Evolutionary conservation across 2,113 vertebrate genomes (phyloP), one percentile per base, ranked within the genome.

Genomic region (Lepisosteus oculatus): DNA sequence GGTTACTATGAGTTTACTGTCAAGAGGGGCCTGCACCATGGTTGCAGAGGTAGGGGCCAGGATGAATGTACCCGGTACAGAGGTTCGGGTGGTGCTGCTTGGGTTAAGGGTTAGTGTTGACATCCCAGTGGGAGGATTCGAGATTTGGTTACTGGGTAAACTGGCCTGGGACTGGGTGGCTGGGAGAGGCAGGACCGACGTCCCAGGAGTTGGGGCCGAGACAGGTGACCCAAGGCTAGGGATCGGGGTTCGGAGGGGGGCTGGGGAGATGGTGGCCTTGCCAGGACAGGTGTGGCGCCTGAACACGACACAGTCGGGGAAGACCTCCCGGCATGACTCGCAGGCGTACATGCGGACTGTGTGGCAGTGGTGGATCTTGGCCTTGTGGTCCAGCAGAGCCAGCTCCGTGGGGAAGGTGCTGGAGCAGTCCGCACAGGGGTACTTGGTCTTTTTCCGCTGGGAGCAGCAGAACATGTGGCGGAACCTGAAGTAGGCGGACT

Each of bases 291-390:
- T 45, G 64, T 90, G 87, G 3, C 62, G 62, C 12, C 47, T 72
- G 65, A 80, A 85, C 1, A 43, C 6, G 8, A 8, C 69, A 69
- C 73, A 65, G 1, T 76, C 66, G 2, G 80, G 67, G 75, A 90
- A 90, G n/a, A 86, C 76, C 47, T 85, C 77, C 12, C 76, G 78
- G 61, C 91, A 91, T 56, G 59, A 3, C 0, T 79, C 43, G 69
- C 91, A 90, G 42, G 80, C 57, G 62, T 80, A 86, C 65, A 71
- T 74, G 15, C 73, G 68, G 3, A 69, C 15, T 51, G 47, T 6
- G 47, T 9, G 47, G 54, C 13, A 15, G 3, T 86, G 78, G 65
- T 79, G 80, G 12, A 51, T 55, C 68, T 73, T 45, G 57, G 78
- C 76, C 62, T 70, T 74, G 78, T 90, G 86, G 11, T 82, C 72